These are phyloP conservation scores for Andricus curvator DNA, from an alignment of 2,888 invertebrate species.

Conservation along the genomic window DNA sequence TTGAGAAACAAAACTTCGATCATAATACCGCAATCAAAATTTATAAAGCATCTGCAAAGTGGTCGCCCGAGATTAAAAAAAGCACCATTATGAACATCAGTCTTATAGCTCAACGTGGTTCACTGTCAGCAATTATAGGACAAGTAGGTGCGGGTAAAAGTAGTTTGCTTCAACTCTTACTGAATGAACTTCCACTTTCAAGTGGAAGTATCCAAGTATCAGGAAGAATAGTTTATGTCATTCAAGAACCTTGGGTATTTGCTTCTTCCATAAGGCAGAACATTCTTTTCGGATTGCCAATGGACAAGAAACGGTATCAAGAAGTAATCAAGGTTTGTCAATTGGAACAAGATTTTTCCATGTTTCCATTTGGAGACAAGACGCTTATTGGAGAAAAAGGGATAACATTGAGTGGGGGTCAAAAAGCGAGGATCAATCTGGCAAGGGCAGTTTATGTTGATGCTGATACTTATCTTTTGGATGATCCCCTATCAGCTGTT, in stretches of 20 bases:
- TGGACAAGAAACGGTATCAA: slow-evolving; percentile 71
- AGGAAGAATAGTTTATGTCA: slow-evolving; percentile 87
- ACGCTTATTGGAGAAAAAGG: slow-evolving; percentile 92
- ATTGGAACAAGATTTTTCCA: slow-evolving; percentile 86
- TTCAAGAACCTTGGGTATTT: slow-evolving; percentile 92
- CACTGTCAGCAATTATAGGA: no score
- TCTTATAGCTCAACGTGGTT: no score
- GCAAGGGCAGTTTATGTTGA: slow-evolving; percentile 86
- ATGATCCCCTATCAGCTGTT: slow-evolving; percentile 88
- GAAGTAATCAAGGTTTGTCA: slow-evolving; percentile 84
- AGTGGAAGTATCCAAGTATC: slow-evolving; percentile 82
- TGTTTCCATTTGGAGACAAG: slow-evolving; percentile 85
- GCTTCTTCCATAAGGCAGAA: slow-evolving; percentile 84
- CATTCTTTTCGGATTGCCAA: slow-evolving; percentile 75
- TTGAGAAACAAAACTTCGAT: no score
- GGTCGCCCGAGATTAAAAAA: no score
- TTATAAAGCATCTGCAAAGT: no score
- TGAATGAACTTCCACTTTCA: slow-evolving; percentile 84
- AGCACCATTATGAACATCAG: no score
- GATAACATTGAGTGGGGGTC: slow-evolving; percentile 89
- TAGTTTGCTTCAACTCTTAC: slow-evolving; percentile 24
- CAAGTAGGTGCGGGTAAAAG: no score
- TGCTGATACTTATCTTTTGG: slow-evolving; percentile 87
- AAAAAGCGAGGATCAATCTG: slow-evolving; percentile 88
- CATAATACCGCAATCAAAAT: no score